Conservation (phyloP, 2,113 vertebrate species). For the Melospiza melodia region DNA sequence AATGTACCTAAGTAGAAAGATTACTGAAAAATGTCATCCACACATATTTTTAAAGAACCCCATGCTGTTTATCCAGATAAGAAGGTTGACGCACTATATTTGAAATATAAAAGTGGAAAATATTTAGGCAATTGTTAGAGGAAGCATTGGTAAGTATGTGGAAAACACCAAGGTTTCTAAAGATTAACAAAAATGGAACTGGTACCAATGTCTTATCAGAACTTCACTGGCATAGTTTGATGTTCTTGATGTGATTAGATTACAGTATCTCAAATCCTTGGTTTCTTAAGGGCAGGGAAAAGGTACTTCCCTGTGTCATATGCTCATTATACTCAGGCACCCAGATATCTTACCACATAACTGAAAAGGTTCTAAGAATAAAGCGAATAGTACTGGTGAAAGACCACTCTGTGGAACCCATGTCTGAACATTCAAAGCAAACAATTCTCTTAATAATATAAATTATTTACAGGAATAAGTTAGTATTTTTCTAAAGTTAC, state of each 20-base stretch:
- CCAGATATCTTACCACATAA: not conserved
- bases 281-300: not conserved
- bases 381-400: not conserved
- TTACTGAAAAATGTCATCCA: not conserved
- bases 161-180: not conserved
- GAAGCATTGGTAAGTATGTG: not conserved
- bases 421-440: not conserved
- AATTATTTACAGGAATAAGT: not conserved
- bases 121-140: not conserved
- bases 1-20: not conserved
- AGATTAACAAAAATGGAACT: not conserved
- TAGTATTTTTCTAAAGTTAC: not conserved
- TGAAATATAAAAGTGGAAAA: not conserved
- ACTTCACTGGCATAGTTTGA: not conserved
- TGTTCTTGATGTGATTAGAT: not conserved
- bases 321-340: not conserved
- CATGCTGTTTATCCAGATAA: not conserved
- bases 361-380: not conserved
- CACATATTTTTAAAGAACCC: not conserved
- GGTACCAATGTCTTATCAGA: not conserved
- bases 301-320: not conserved
- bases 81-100: not conserved
- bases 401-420: not conserved
- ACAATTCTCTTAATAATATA: not conserved
- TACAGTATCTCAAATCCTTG: not conserved